These are phyloP conservation scores for Tetragonula carbonaria DNA, from an alignment of 2,888 invertebrate species.

Conservation along the genomic window DNA sequence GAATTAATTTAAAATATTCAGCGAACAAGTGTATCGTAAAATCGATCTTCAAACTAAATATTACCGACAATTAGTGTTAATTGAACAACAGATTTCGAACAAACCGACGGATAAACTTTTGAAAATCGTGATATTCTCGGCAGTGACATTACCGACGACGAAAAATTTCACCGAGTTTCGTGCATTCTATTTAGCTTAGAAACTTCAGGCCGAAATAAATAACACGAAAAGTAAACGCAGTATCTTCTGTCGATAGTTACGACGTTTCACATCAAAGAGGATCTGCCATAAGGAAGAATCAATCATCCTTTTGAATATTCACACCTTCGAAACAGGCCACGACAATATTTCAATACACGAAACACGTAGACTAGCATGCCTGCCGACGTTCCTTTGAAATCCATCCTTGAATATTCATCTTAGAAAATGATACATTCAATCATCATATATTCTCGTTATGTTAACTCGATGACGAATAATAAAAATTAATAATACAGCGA, in stretches of 20 bases:
- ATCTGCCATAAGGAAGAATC: background rate
- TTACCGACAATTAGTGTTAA: too few relatives aligned
- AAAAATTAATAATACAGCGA: too few relatives aligned
- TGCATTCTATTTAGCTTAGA: constrained; percentile 1
- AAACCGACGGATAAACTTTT: background rate
- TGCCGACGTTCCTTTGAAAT: background rate
- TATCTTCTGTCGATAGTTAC: constrained; percentile 16
- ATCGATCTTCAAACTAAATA: too few relatives aligned
- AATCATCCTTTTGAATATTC: constrained; percentile 9
- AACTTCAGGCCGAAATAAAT: constrained; percentile 17
- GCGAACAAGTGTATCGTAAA: too few relatives aligned
- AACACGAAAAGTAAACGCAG: constrained; percentile 16
- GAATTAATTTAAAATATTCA: too few relatives aligned
- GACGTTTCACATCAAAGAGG: background rate
- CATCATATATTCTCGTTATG: background rate
- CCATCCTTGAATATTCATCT: background rate
- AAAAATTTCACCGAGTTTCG: background rate
- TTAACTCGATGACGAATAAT: too few relatives aligned
- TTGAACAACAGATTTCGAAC: background rate
- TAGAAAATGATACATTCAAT: background rate
- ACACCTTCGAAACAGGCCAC: background rate
- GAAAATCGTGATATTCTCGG: constrained; percentile 15
- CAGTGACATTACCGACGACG: background rate
- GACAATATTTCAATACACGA: background rate
- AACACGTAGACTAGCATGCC: background rate